A percentile compares a stretch with the other conserved stretches of the same genome.
These are phyloP conservation scores for Rhagonycha lutea DNA, from an alignment of 2,888 invertebrate genomes.

Conservation along the genomic window DNA sequence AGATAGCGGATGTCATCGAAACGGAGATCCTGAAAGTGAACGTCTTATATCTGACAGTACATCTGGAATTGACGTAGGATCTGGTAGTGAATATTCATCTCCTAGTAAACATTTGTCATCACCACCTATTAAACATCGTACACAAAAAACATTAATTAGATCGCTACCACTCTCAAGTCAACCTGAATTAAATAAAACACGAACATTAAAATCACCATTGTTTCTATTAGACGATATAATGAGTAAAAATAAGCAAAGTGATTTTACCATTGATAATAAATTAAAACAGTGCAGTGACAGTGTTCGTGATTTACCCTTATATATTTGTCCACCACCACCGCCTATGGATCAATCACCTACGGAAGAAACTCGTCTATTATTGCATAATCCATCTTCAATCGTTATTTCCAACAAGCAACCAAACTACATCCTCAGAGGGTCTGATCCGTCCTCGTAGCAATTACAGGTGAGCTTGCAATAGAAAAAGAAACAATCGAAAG, in stretches of 20 bases:
- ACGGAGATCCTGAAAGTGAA: slow-evolving; percentile 74
- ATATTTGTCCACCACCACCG: slow-evolving; percentile 60
- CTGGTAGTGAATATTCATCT: slow-evolving; percentile 50
- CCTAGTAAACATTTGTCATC: slow-evolving; percentile 50
- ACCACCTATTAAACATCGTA: slow-evolving; percentile 44
- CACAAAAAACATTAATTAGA: slow-evolving; percentile 38
- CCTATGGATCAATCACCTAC: slow-evolving; percentile 58
- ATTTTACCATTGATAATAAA: slow-evolving; percentile 48
- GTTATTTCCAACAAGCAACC: slow-evolving; percentile 40
- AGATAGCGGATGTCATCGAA: slow-evolving; percentile 59
- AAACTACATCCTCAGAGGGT: slow-evolving; percentile 48
- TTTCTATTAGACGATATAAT: slow-evolving; percentile 55
- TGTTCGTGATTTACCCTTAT: slow-evolving; percentile 53
- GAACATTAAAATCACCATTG: slow-evolving; percentile 52
- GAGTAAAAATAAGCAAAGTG: slow-evolving; percentile 45
- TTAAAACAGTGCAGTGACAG: slow-evolving; percentile 43
- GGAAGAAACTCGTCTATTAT: slow-evolving; percentile 58
- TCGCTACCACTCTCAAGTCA: slow-evolving; percentile 33
- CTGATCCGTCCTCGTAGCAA: slow-evolving; percentile 55
- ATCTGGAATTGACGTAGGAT: slow-evolving; percentile 61
- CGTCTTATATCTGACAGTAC: slow-evolving; percentile 70
- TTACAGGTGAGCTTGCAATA: slow-evolving; percentile 44
- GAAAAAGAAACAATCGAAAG: too few species aligned
- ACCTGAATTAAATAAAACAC: slow-evolving; percentile 43
- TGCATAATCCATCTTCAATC: slow-evolving; percentile 41